A percentile compares a stretch with the other conserved stretches of the same genome.
phyloP scores from a whole-genome alignment of 2,888 invertebrate genomes.

The Euphydryas editha region DNA sequence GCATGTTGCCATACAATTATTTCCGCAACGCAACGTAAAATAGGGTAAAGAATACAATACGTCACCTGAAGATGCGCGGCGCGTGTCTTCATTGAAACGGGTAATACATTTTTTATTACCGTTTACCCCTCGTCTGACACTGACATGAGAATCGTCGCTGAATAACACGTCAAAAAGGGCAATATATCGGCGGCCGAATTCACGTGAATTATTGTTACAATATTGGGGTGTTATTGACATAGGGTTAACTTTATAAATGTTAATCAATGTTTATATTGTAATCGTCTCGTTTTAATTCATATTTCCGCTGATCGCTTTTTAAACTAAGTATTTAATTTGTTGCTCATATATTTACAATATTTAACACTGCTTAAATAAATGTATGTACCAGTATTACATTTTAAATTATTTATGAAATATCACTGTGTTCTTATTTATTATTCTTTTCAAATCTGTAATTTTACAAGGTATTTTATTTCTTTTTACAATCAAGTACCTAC shows the following conservation, averaged over 20 bases:
- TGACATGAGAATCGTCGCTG: constrained; percentile 66
- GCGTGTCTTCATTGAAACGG: constrained; percentile 62
- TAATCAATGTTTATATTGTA: constrained; percentile 43
- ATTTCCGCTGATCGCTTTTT: constrained; percentile 19
- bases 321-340: neutral
- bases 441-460: too few species aligned
- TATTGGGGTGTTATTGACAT: constrained; percentile 65
- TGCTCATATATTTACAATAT: neutral
- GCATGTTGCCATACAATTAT: constrained; percentile 17
- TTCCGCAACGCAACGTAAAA: constrained; percentile 18
- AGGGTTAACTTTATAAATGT: constrained; percentile 60
- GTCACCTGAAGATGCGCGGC: constrained; percentile 47
- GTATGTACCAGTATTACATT: too few species aligned
- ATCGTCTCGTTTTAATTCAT: constrained; percentile 30
- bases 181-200: constrained; percentile 69
- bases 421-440: too few species aligned
- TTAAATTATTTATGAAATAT: too few species aligned
- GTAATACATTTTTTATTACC: constrained; percentile 63
- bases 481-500: constrained; percentile 18
- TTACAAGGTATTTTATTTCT: neutral
- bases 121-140: constrained; percentile 55
- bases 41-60: constrained; percentile 27
- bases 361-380: neutral
- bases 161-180: constrained; percentile 80
- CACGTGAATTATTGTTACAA: constrained; percentile 75